Conservation (phyloP, 2,113 vertebrate species). For the Python bivittatus region DNA sequence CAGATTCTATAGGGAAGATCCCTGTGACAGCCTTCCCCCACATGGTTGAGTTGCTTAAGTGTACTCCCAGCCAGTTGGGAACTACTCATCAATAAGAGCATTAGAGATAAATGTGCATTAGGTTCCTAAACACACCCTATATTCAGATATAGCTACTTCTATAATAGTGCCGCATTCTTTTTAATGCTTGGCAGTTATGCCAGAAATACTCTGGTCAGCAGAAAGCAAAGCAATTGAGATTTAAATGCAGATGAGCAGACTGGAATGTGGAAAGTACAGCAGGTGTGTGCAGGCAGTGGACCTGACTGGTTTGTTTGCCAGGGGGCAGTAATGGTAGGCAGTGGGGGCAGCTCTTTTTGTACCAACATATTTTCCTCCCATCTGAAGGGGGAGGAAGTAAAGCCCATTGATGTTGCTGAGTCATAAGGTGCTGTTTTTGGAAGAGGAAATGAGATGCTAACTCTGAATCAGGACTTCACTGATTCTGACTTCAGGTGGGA, state of each 20-base stretch:
- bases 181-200: background rate
- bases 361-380: background rate
- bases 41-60: background rate
- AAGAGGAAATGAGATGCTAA: background rate
- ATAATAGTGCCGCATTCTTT: background rate
- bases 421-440: background rate
- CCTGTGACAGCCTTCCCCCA: no score
- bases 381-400: background rate
- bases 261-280: background rate
- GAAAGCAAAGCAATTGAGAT: background rate
- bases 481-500: background rate
- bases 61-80: background rate
- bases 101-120: background rate
- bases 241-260: background rate
- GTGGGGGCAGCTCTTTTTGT: background rate
- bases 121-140: background rate
- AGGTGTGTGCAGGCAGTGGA: background rate
- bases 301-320: background rate
- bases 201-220: background rate
- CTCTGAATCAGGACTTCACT: background rate
- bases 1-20: background rate
- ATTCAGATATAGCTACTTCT: background rate
- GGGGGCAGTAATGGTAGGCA: background rate
- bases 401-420: background rate
- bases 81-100: background rate